phyloP scores from a whole-genome alignment of 2,113 vertebrate genomes.

The Sturnira hondurensis region DNA sequence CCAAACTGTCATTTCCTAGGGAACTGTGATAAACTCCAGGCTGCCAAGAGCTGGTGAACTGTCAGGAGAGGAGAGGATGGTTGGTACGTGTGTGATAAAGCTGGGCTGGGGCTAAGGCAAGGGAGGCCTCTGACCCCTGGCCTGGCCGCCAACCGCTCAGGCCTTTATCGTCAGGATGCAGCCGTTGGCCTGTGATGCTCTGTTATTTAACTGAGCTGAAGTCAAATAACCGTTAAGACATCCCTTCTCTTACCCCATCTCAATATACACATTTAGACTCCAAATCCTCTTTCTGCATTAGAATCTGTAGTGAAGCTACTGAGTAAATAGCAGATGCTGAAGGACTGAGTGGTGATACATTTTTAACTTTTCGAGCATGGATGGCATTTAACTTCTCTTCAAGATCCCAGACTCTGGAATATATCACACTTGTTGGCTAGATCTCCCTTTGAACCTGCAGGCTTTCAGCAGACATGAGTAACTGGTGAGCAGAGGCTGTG shows the following conservation, averaged over 20 bases:
- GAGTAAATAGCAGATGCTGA: constrained; percentile 40
- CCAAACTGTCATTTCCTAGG: background rate
- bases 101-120: background rate
- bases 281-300: constrained; percentile 30
- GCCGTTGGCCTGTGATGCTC: background rate
- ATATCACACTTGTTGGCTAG: background rate
- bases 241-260: background rate
- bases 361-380: constrained; percentile 46
- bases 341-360: background rate
- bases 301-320: background rate
- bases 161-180: background rate
- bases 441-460: constrained; percentile 29
- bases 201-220: background rate
- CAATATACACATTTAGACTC: background rate
- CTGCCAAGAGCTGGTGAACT: background rate
- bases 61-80: background rate
- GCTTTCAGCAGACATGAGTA: constrained; percentile 33
- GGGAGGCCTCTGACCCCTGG: background rate
- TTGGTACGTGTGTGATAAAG: background rate
- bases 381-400: constrained; percentile 28
- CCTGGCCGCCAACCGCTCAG: background rate
- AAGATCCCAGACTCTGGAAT: constrained; percentile 36
- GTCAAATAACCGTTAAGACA: background rate
- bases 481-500: background rate
- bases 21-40: background rate